Conservation (phyloP, 2,113 vertebrate genomes). For the Apaloderma vittatum region DNA sequence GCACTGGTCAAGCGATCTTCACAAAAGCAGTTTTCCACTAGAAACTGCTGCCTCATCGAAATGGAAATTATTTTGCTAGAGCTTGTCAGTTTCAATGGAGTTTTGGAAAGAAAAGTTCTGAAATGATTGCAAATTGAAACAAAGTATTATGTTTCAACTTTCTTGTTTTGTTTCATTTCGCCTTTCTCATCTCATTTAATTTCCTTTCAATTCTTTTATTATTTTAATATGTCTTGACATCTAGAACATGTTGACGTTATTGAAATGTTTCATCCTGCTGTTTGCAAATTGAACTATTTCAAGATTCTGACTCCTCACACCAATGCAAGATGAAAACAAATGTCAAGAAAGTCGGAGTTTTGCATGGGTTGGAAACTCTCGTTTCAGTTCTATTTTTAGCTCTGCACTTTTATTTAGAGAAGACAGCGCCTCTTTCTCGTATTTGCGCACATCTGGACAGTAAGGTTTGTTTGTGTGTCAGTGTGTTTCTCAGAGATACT, state of each 20-base stretch:
- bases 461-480: not conserved
- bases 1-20: not conserved
- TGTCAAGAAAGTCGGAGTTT: not conserved
- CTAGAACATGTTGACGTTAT: slow-evolving; percentile 53
- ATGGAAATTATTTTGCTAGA: slow-evolving; percentile 11
- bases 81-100: slow-evolving; percentile 25
- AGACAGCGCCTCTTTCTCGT: not conserved
- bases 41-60: slow-evolving; percentile 25
- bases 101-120: slow-evolving; percentile 43
- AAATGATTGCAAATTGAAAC: slow-evolving; percentile 58
- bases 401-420: not conserved
- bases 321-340: slow-evolving; percentile 19
- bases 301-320: slow-evolving; percentile 9
- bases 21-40: slow-evolving; percentile 8
- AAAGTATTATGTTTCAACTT: slow-evolving; percentile 45
- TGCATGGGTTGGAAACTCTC: not conserved
- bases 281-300: slow-evolving; percentile 43
- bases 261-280: slow-evolving; percentile 43
- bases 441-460: not conserved
- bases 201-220: slow-evolving; percentile 58
- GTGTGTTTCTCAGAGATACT: not conserved
- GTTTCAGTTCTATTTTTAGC: not conserved
- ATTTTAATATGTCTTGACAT: slow-evolving; percentile 60
- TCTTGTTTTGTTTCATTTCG: slow-evolving; percentile 55
- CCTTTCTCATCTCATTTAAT: slow-evolving; percentile 63